These are phyloP conservation scores for Adelges cooleyi DNA, from an alignment of 1,140 invertebrate species.

Conservation along the genomic window DNA sequence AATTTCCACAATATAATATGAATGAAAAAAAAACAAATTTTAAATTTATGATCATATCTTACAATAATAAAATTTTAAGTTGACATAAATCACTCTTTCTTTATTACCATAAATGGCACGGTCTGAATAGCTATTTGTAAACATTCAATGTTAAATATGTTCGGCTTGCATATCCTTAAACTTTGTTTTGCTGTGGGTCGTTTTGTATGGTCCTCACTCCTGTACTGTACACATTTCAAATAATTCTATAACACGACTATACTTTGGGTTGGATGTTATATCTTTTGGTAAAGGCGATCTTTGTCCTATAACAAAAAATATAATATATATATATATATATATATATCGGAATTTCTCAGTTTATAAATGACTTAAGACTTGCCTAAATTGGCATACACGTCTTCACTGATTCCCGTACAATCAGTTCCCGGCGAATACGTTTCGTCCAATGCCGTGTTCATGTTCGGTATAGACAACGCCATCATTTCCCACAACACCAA, in stretches of 20 bases:
- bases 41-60: too few species aligned
- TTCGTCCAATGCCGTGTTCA: not conserved
- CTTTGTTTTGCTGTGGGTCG: conserved; percentile 47
- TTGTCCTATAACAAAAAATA: conserved; percentile 38
- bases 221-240: conserved; percentile 60
- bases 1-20: too few species aligned
- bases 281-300: conserved; percentile 54
- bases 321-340: conserved; percentile 16
- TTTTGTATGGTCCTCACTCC: conserved; percentile 43
- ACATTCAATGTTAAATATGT: too few species aligned
- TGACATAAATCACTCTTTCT: too few species aligned
- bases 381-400: conserved; percentile 7
- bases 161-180: conserved; percentile 12
- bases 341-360: too few species aligned
- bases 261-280: conserved; percentile 42
- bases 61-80: too few species aligned
- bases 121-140: too few species aligned
- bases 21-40: too few species aligned
- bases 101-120: not conserved
- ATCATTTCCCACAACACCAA: conserved; percentile 72
- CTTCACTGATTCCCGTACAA: conserved; percentile 8
- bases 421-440: too few species aligned
- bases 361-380: too few species aligned
- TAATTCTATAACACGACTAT: conserved; percentile 52
- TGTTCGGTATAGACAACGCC: conserved; percentile 53